Evolutionary conservation across 1,140 invertebrate species (phyloP).

Genomic region (Conopomorpha cramerella): DNA sequence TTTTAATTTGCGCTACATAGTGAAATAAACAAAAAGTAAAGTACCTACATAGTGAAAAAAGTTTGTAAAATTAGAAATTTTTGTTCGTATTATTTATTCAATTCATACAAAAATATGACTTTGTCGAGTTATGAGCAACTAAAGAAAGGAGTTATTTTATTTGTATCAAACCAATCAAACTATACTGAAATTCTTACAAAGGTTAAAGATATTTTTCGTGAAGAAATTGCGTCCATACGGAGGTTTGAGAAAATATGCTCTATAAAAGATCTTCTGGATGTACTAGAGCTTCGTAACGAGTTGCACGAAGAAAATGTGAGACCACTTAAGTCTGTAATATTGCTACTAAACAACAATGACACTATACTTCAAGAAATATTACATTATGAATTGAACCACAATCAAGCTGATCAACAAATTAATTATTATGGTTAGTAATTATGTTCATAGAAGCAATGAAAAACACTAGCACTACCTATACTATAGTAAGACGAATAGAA

Average conservation of each 20-base stretch:
- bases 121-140: slow-evolving; percentile 22
- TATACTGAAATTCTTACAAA: slow-evolving; percentile 19
- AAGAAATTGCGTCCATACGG: slow-evolving; percentile 35
- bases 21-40: too few relatives aligned
- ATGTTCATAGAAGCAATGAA: too few relatives aligned
- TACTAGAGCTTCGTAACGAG: slow-evolving; percentile 38
- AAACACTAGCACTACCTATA: too few relatives aligned
- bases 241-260: slow-evolving; percentile 28
- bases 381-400: slow-evolving; percentile 21
- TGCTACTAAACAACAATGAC: slow-evolving; percentile 18
- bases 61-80: too few relatives aligned
- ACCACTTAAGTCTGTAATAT: slow-evolving; percentile 24
- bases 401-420: slow-evolving; percentile 9
- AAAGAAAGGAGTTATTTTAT: slow-evolving; percentile 24
- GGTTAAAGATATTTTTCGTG: slow-evolving; percentile 32
- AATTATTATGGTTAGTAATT: slow-evolving; percentile 33
- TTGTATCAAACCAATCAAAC: slow-evolving; percentile 19
- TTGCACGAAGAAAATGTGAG: slow-evolving; percentile 33
- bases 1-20: too few relatives aligned
- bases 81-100: too few relatives aligned
- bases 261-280: slow-evolving; percentile 25
- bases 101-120: slow-evolving; percentile 31
- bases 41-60: too few relatives aligned
- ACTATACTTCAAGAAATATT: slow-evolving; percentile 19
- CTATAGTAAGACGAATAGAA: too few relatives aligned